Evolutionary conservation across 2,797 vertebrate species (phyloP), one percentile per base, ranked within the genome.

Genomic region (Gymnopithys bicolor): DNA sequence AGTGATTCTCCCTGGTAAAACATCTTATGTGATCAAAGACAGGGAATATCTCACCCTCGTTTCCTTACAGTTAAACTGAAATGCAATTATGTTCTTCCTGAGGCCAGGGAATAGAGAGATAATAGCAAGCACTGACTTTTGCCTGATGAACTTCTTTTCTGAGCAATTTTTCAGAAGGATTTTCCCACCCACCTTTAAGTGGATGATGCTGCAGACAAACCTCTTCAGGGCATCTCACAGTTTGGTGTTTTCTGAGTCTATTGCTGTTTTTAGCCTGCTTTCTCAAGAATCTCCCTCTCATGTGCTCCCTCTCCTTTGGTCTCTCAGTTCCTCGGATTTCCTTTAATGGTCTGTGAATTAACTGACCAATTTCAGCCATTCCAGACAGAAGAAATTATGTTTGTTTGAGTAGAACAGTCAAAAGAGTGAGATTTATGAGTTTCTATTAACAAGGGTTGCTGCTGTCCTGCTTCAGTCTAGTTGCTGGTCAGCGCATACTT

Each of bases 21-120:
- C 58, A 66, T 84, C 41, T 58, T 70, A 3, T 15, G 58, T 66
- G 81, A 93, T 94, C 92, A 92, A 85, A 94, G 86, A 22, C 60
- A 9, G 67, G 81, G 81, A 93, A 22, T 41, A 49, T 74, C 84
- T 95, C 64, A 45, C 75, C 53, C 84, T 87, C 58, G 23, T 90
- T 74, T 90, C 92, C 73, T 82, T 32, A 52, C 52, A 75, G 78
- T 89, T 83, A 41, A 93, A 28, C 58, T 87, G 75, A 92, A 90
- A 96, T 75, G 89, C 87, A 96, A 89, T 95, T 94, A 92, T 66
- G 58, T 75, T 92, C 79, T 92, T 92, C 93, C 89, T 3, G 53
- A 95, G 92, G 89, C 76, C 82, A 77, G 58, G 87, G 73, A 91
- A 87, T 56, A 85, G 56, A 67, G 1, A 92, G 93, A 91, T 94